Evolutionary conservation across 2,797 vertebrate species (phyloP), one percentile per base, ranked within the genome.

Genomic region (Chaenodraco wilsoni): DNA sequence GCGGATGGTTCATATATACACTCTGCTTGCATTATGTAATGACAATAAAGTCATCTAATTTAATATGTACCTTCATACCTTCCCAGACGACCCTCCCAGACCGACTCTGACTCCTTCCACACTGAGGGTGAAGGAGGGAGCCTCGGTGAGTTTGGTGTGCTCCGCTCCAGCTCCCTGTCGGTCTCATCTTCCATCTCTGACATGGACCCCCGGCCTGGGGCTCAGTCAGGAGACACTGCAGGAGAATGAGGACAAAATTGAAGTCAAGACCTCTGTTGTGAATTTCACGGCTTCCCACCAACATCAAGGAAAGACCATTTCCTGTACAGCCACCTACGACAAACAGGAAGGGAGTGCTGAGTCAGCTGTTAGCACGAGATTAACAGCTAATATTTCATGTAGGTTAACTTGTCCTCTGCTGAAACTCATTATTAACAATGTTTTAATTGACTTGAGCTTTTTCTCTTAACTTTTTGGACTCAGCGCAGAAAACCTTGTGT

Each of bases 241-340:
- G 58, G 67, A 86, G n/a, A 77, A 79, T 37, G 3, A 8, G 41
- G 49, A 85, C 82, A 55, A 72, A 78, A 88, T 78, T 46, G 69
- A 74, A 70, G 48, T 68, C 44, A 19, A 10, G 67, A 73, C 15
- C 51, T 92, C 89, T 57, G 64, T 64, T 27, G 14, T 91, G 61
- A 84, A 0, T 65, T 88, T 91, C 84, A 88, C 33, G 50, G 81
- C 84, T 45, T 84, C 86, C 71, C 46, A 48, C n/a, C 48, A 60
- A 46, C 84, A 84, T 63, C 57, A 84, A 19, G 21, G 63, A 65
- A 3, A 48, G 72, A 27, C 9, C 0, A 77, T 92, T 33, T 79
- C 76, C 66, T 92, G 89, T 45, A 83, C 66, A 50, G 87, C 78
- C 3, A 9, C 19, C 58, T 89, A 92, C 78, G 57, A 1, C 46